Evolutionary conservation across 2,888 invertebrate species (phyloP).

Genomic region (Galeruca laticollis): DNA sequence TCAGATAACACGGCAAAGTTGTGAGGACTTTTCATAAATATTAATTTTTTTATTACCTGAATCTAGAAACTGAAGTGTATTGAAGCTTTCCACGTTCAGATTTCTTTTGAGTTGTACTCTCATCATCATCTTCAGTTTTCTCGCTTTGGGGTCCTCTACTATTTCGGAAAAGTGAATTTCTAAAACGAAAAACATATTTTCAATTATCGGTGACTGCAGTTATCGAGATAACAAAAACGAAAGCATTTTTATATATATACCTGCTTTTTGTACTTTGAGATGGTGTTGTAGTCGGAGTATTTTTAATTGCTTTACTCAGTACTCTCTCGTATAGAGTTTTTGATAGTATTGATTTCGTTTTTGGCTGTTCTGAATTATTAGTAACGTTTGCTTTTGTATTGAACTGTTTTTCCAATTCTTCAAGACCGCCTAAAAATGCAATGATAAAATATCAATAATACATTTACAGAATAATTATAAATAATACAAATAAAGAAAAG

Average conservation of each 20-base stretch:
- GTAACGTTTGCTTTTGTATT: conserved; percentile 58
- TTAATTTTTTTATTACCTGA: conserved; percentile 51
- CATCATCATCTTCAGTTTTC: conserved; percentile 63
- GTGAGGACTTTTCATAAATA: neutral
- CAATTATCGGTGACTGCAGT: neutral
- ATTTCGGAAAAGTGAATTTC: conserved; percentile 72
- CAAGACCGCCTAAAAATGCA: conserved; percentile 77
- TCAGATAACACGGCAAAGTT: no score
- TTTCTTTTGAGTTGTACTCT: conserved; percentile 54
- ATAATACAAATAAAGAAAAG: no score
- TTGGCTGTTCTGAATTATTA: conserved; percentile 64
- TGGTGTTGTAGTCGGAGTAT: conserved; percentile 54
- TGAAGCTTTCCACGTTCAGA: conserved; percentile 66
- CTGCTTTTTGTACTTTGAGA: conserved; percentile 56
- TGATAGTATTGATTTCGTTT: conserved; percentile 77
- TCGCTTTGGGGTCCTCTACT: conserved; percentile 72
- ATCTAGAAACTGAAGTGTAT: conserved; percentile 63
- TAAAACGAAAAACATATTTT: conserved; percentile 34
- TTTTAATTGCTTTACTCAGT: conserved; percentile 66
- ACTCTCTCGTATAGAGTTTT: conserved; percentile 84
- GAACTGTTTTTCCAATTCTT: conserved; percentile 86
- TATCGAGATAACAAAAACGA: neutral
- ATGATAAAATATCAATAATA: neutral
- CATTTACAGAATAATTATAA: no score
- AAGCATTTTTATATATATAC: conserved; percentile 48